Evolutionary conservation across 2,888 invertebrate species (phyloP).

Genomic region (Crioceris asparagi): DNA sequence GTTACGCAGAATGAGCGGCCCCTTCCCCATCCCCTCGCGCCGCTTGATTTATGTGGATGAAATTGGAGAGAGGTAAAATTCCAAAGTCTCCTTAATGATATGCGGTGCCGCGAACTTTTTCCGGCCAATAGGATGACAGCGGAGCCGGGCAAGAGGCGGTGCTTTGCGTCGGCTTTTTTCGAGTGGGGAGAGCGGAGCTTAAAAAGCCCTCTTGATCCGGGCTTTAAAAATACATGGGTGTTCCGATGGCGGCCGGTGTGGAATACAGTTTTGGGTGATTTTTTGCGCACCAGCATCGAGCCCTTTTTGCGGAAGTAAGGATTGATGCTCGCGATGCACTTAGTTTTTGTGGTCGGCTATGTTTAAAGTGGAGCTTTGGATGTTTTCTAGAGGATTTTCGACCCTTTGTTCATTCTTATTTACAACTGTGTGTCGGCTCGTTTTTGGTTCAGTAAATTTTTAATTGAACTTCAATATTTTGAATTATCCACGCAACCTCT

Average conservation of each 20-base stretch:
- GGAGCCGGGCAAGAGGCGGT: background rate
- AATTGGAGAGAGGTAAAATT: conserved; percentile 36
- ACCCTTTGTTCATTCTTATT: conserved; percentile 31
- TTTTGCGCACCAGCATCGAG: conserved; percentile 21
- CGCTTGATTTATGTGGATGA: conserved; percentile 37
- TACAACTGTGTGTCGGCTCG: conserved; percentile 23
- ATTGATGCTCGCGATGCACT: conserved; percentile 28
- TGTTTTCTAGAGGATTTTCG: conserved; percentile 31
- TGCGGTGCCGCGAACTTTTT: conserved; percentile 38
- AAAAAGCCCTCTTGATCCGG: conserved; percentile 33
- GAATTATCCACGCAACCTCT: too few relatives aligned
- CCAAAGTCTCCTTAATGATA: conserved; percentile 39
- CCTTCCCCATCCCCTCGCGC: conserved; percentile 17
- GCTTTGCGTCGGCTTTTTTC: conserved; percentile 26
- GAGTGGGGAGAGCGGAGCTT: conserved; percentile 32
- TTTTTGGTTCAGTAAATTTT: conserved; percentile 23
- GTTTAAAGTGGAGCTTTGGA: conserved; percentile 34
- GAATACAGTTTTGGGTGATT: conserved; percentile 36
- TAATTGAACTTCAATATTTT: conserved; percentile 20
- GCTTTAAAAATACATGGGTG: conserved; percentile 38
- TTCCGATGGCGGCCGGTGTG: conserved; percentile 36
- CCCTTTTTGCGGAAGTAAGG: conserved; percentile 33
- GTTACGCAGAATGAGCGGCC: conserved; percentile 18
- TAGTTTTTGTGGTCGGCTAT: conserved; percentile 31
- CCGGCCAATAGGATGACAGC: conserved; percentile 32